A percentile compares a stretch with the other conserved stretches of the same genome.
phyloP scores from a whole-genome alignment of 2,888 invertebrate species.

The Callinectes sapidus region DNA sequence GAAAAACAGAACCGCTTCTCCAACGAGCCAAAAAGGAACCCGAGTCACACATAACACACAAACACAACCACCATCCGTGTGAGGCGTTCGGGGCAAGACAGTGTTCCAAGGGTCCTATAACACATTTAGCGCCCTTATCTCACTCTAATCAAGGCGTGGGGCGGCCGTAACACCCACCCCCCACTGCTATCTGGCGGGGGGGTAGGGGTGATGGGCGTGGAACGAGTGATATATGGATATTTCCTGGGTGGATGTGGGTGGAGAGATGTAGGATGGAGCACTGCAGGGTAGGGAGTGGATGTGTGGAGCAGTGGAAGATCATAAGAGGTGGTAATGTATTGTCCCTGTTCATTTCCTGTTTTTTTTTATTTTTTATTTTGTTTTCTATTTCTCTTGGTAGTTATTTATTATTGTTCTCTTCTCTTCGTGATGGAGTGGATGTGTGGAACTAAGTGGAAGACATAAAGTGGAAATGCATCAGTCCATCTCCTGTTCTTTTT shows the following conservation, averaged over 20 bases:
- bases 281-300: not conserved
- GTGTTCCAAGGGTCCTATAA: not conserved
- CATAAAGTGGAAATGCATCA: not conserved
- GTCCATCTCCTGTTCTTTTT: too few species aligned
- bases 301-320: not conserved
- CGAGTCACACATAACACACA: not conserved
- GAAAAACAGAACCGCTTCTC: too few species aligned
- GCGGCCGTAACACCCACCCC: not conserved
- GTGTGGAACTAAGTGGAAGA: not conserved
- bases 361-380: too few species aligned
- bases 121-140: not conserved
- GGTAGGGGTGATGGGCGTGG: not conserved
- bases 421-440: too few species aligned
- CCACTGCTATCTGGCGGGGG: not conserved
- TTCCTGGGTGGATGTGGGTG: not conserved
- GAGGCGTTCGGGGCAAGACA: not conserved
- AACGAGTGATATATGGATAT: not conserved
- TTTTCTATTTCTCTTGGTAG: too few species aligned
- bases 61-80: not conserved
- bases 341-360: too few species aligned
- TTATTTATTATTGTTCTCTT: too few species aligned
- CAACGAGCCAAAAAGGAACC: too few species aligned
- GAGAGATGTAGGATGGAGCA: not conserved
- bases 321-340: not conserved
- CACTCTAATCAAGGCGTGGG: not conserved